Evolutionary conservation across 1,140 invertebrate species (phyloP), one percentile per base, ranked within the genome.

Genomic region (Chymomyza costata): DNA sequence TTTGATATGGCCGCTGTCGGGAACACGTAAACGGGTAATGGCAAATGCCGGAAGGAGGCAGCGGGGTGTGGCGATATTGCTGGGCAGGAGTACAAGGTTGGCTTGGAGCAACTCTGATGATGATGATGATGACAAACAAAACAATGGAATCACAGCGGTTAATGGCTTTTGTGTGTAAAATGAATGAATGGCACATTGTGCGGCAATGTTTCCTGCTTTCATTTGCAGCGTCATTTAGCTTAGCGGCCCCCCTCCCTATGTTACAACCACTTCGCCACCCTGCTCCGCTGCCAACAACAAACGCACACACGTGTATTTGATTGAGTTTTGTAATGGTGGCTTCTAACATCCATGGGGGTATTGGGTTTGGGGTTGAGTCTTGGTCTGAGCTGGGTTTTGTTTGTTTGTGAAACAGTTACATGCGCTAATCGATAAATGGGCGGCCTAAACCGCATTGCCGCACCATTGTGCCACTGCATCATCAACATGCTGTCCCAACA

Each of bases 101-200:
- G 25, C 5, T 49, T 5, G 10, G 5, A 48, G 28, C 37, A 54
- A 40, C 17, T 68, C 19, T 62, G 53, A n/a, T 56, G 60, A 52
- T 73, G 63, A 49, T 73, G 64, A 54, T 74, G 73, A 80, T 73
- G 73, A 73, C 73, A 78, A 80, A 80, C 73, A 78, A 80, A 80
- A 78, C 73, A 80, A 78, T 80, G 41, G 67, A 78, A 80, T 80
- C 73, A 78, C 81, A 78, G 73, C 73, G 64, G 65, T 80, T 78
- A 78, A 78, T 78, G 73, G 73, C 73, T 78, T 78, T 78, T 78
- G 74, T 78, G 73, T 78, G 73, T 78, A 73, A 73, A 78, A 65
- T 80, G 73, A 78, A 78, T 78, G 71, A 80, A 78, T 78, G 64
- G 54, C 53, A 55, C 64, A 52, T 74, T 34, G 32, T 34, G 13